Base-by-base conservation (phyloP, 2,888 invertebrate genomes). In the Spilarctia lutea region DNA sequence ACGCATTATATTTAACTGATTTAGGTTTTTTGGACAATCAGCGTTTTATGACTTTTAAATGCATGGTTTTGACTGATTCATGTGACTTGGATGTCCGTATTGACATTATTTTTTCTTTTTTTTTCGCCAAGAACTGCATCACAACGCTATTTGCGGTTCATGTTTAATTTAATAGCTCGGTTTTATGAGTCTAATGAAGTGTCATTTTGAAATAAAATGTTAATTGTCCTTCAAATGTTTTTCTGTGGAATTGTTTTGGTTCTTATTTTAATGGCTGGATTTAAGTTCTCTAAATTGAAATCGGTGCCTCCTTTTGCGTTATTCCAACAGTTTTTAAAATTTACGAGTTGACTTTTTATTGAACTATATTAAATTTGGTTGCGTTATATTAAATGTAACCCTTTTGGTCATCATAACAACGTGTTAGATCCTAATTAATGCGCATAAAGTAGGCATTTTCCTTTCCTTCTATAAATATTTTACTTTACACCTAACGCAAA, bases 1-100 rank as follows among this genome's bases (percentile, higher is more conserved):
- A 73, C 60, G 77, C 74, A 81, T 81, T 78, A 79, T 78, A 68
- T 72, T 81, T 48, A 79, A 76, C 73, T 76, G 75, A 74, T 76
- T 83, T 78, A 52, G 74, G 45, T 48, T 77, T 75, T 75, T 76
- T 76, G 79, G 27, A 74, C 72, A 74, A 75, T 77, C 74, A 72
- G 77, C 68, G 72, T 79, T 74, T 83, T 83, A 83, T 70, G 75
- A 83, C 72, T 77, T 83, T 81, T 79, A 76, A 79, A 83, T 83
- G 78, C 79, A 80, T 85, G 71, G 48, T 33, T 76, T 70, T 70
- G 20, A 48, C 63, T 73, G 73, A 73, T 73, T 73, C 70, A 73
- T 73, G 69, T 67, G 70, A 67, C 70, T 73, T 35, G 30, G 52
- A 48, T 33, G 75, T 70, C 39, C 42, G 70, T 81, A 79, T 81